These are phyloP conservation scores for Ptychobarbus kaznakovi DNA, from an alignment of 2,797 vertebrate species.

Conservation along the genomic window DNA sequence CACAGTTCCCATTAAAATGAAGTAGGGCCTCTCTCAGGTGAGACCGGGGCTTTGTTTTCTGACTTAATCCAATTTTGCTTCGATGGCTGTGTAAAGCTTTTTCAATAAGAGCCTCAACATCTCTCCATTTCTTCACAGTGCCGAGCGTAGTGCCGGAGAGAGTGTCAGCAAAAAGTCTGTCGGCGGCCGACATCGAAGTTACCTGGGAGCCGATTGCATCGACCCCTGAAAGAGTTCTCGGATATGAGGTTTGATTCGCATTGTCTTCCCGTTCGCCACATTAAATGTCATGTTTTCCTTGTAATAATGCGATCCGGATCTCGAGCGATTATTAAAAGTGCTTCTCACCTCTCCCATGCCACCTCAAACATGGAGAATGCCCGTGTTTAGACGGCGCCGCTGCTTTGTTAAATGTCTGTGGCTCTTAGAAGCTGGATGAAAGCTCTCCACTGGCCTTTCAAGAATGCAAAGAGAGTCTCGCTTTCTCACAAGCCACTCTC, in stretches of 20 bases:
- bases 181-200: slow-evolving; percentile 89
- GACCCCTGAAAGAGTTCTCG: slow-evolving; percentile 87
- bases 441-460: slow-evolving; percentile 60
- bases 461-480: slow-evolving; percentile 67
- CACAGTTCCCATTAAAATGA: slow-evolving; percentile 78
- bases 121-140: slow-evolving; percentile 78
- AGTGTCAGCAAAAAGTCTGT: slow-evolving; percentile 84
- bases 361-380: background rate
- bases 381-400: background rate
- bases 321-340: slow-evolving; percentile 12
- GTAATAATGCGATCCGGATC: slow-evolving; percentile 14
- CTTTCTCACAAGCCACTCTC: slow-evolving; percentile 68
- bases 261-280: background rate
- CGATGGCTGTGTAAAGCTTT: slow-evolving; percentile 55
- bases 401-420: slow-evolving; percentile 39
- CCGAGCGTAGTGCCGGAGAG: slow-evolving; percentile 83
- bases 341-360: slow-evolving; percentile 13
- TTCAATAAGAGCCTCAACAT: slow-evolving; percentile 40
- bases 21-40: slow-evolving; percentile 70
- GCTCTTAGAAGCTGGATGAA: slow-evolving; percentile 43
- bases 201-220: slow-evolving; percentile 84
- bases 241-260: slow-evolving; percentile 86
- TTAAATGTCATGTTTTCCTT: slow-evolving; percentile 18
- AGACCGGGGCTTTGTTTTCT: slow-evolving; percentile 69
- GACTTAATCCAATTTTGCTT: slow-evolving; percentile 67